Base-by-base conservation (phyloP, 2,113 vertebrate genomes). In the Seriola aureovittata region DNA sequence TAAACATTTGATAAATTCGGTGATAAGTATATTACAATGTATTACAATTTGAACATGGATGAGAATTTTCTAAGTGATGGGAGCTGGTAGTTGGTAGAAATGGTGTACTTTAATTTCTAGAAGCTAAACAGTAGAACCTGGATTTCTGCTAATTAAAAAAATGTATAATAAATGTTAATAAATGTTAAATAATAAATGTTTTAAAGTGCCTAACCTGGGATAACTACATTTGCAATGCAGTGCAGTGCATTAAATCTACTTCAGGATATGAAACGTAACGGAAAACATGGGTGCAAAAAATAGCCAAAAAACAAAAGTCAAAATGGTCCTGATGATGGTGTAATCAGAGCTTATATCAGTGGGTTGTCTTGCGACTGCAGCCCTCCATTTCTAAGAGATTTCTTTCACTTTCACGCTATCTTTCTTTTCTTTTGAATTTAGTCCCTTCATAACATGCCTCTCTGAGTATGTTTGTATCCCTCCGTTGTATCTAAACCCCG, bases 401-500 rank as follows among this genome's bases (percentile, higher is more conserved):
- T 81, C 9, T 57, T 12, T 17, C 3, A 4, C 55, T 13, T 44
- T 67, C 12, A 57, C 0, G 40, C 29, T n/a, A 13, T 25, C 21
- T 25, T 2, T 42, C 12, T 62, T 16, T 55, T 13, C 12, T 19
- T 19, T 46, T 64, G 14, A 42, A 21, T 85, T 62, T 12, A 44
- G 3, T 66, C 44, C 16, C 7, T 60, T 38, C 16, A 57, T 42
- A 58, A 57, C 52, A 36, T 63, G 29, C 17, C 23, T 42, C n/a
- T 67, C 14, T 5, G 16, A 70, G 13, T 42, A 17, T 52, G 21
- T 68, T 66, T 62, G 5, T 38, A 32, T 60, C 11, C 17, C 75
- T 67, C 11, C 36, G 78, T 57, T 86, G 16, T 71, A 40, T 73
- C 71, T 73, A 62, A 80, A 78, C 70, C 58, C 63, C 74, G 21